These are phyloP conservation scores for Vulpes lagopus DNA, from an alignment of 2,113 vertebrate genomes.

Conservation along the genomic window DNA sequence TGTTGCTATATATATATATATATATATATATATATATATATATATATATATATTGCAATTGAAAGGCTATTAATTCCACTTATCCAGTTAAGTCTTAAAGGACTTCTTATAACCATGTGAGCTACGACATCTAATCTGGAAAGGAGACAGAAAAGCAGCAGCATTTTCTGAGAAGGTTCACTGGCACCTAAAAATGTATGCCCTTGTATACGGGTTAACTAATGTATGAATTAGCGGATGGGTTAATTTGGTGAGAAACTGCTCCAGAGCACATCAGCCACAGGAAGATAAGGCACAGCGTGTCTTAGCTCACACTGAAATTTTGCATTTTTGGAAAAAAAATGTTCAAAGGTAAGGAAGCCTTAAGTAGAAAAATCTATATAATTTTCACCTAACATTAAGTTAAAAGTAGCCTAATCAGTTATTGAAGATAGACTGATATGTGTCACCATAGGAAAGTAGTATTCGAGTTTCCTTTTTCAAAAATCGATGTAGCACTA, in stretches of 20 bases:
- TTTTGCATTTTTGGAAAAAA: background rate
- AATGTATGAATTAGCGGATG: background rate
- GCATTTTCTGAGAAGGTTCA: background rate
- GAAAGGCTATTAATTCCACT: background rate
- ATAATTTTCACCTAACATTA: background rate
- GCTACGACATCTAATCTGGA: background rate
- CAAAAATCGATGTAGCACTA: background rate
- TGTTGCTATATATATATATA: no score
- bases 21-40: no score
- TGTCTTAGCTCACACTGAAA: background rate
- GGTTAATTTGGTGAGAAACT: background rate
- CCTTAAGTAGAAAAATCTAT: background rate
- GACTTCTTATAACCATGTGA: background rate
- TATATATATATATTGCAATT: background rate
- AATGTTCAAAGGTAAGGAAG: background rate
- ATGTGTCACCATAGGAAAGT: background rate
- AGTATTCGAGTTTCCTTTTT: background rate
- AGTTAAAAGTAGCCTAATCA: background rate
- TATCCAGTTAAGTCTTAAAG: background rate
- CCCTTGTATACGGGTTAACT: background rate
- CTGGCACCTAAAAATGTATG: background rate
- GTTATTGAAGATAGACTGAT: background rate
- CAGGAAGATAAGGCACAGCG: rapidly evolving
- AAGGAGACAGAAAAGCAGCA: background rate
- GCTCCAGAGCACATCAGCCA: background rate